phyloP scores from a whole-genome alignment of 2,888 invertebrate genomes.

The Aethes cnicana region DNA sequence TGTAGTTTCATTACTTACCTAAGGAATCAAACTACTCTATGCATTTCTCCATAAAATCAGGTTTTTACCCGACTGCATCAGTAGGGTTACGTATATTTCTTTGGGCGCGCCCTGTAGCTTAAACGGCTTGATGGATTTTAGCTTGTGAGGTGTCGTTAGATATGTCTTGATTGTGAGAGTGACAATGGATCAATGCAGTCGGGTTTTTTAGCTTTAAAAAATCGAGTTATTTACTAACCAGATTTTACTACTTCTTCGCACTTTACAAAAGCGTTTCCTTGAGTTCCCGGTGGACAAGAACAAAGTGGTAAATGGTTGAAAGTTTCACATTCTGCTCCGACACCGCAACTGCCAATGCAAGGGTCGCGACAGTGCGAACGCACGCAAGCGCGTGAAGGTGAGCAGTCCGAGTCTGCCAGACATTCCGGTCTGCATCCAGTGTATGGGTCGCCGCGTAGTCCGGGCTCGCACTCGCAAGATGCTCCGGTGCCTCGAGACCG shows the following conservation, averaged over 20 bases:
- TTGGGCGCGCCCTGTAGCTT: too few relatives aligned
- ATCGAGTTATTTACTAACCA: constrained; percentile 51
- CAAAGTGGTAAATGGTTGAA: constrained; percentile 87
- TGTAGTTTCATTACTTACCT: too few relatives aligned
- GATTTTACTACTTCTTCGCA: constrained; percentile 72
- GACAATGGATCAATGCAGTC: too few relatives aligned
- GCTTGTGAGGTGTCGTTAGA: too few relatives aligned
- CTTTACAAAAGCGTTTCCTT: constrained; percentile 85
- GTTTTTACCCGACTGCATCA: too few relatives aligned
- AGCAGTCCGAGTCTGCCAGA: constrained; percentile 93
- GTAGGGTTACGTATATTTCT: too few relatives aligned
- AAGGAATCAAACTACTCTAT: too few relatives aligned
- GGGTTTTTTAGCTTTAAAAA: too few relatives aligned
- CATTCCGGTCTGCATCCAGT: constrained; percentile 92
- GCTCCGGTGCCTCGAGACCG: constrained; percentile 86
- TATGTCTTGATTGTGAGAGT: too few relatives aligned
- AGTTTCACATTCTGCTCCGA: constrained; percentile 90
- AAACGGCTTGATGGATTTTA: too few relatives aligned
- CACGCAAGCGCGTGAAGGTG: constrained; percentile 90
- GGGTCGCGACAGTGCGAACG: constrained; percentile 93
- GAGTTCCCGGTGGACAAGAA: constrained; percentile 88
- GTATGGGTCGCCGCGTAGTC: constrained; percentile 89
- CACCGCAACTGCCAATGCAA: constrained; percentile 90
- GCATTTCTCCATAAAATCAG: too few relatives aligned
- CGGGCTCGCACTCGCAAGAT: constrained; percentile 87